Base-by-base conservation (phyloP, 2,113 vertebrate species). In the Phalacrocorax brasilianus region DNA sequence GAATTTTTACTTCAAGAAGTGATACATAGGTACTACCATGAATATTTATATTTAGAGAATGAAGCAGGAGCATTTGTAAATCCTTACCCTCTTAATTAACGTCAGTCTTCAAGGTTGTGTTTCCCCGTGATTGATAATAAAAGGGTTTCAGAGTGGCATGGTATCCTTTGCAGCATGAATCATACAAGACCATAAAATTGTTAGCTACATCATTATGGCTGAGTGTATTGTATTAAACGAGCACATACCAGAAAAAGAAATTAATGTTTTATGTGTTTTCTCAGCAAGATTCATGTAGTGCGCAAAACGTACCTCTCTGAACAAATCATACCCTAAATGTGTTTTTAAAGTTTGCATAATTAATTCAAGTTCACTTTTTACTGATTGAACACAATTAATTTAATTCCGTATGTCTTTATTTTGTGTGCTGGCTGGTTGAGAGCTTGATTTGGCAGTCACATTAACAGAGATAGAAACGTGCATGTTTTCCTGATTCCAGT, bases 101-200 rank as follows among this genome's bases (percentile, higher is more conserved):
- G 93, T 84, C 91, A 97, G 42, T 96, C 94, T 97, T 96, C 94
- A 95, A 93, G 89, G 77, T 91, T 94, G 59, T 92, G 71, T 91
- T 96, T 97, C 81, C 32, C 28, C 78, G 65, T 97, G 97, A 97
- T 97, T 97, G 96, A 97, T 96, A 96, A 97, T 96, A 97, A 97
- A 97, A 97, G 97, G 97, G 96, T 96, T 95, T 89, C 95, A 27
- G 74, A 77, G 81, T 97, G 95, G 94, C 96, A 95, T 30, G 89
- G 87, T 88, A 89, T 95, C 81, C 94, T 97, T 89, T 95, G 81
- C 95, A 95, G 95, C 95, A 91, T 96, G 96, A 97, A 97, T 97
- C 92, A 95, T 95, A 95, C 93, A 97, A 85, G 89, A 92, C 87
- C 81, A 91, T 97, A 96, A 96, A 96, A 95, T 94, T 95, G 95